A percentile compares a stretch with the other conserved stretches of the same genome.
Conservation (phyloP, 2,888 invertebrate species). For the Spodoptera picta region DNA sequence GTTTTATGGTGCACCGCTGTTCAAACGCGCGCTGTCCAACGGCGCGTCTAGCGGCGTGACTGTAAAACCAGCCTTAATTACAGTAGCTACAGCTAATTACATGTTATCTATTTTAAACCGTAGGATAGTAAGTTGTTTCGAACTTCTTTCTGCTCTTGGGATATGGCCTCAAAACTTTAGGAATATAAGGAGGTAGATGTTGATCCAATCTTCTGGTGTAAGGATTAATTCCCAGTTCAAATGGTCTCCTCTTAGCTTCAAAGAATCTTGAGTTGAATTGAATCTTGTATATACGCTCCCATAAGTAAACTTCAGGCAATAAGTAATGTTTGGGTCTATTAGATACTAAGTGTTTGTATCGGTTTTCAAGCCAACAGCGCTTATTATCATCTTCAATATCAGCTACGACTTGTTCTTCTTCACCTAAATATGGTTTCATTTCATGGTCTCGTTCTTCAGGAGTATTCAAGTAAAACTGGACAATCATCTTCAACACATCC, state of each 20-base stretch:
- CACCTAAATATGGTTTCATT: constrained; percentile 92
- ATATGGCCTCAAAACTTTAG: constrained; percentile 90
- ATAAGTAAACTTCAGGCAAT: constrained; percentile 92
- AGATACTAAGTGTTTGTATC: constrained; percentile 91
- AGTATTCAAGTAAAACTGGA: constrained; percentile 92
- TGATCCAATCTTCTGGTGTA: constrained; percentile 91
- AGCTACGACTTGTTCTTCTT: constrained; percentile 88
- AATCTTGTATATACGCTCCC: constrained; percentile 95
- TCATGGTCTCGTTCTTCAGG: constrained; percentile 90
- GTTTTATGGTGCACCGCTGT: too few species aligned
- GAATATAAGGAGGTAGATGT: constrained; percentile 91
- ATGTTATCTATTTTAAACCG: constrained; percentile 65
- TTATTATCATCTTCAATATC: constrained; percentile 91
- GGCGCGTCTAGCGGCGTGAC: too few species aligned
- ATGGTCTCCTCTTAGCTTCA: constrained; percentile 92
- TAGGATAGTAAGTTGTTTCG: constrained; percentile 92
- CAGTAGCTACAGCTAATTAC: constrained; percentile 38
- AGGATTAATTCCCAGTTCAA: constrained; percentile 90
- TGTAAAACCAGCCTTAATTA: too few species aligned
- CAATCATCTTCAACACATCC: constrained; percentile 91
- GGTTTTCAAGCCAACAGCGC: constrained; percentile 91
- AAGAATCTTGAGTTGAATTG: constrained; percentile 90
- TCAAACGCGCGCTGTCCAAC: too few species aligned
- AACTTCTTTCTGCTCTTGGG: constrained; percentile 90
- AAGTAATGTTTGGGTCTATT: constrained; percentile 90